These are phyloP conservation scores for Emydura subglobosa DNA, from an alignment of 2,113 vertebrate species.

Conservation along the genomic window DNA sequence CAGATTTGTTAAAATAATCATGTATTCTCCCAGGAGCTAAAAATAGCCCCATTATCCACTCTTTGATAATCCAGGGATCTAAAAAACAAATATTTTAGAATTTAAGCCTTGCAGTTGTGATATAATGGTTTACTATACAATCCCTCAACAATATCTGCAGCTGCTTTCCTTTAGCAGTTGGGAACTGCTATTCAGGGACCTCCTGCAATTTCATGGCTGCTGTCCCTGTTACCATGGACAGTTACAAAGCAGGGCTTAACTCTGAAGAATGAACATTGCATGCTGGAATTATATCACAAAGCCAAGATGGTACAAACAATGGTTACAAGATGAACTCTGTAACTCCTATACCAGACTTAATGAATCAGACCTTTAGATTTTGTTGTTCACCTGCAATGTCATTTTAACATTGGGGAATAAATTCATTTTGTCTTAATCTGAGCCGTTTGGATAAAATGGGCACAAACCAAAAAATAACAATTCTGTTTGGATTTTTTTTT, in stretches of 20 bases:
- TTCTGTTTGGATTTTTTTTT: not conserved
- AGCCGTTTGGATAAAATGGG: not conserved
- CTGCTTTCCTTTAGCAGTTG: not conserved
- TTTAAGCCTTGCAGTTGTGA: accelerated
- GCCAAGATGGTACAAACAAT: not conserved
- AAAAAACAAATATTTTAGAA: not conserved
- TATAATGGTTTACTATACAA: not conserved
- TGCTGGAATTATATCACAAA: not conserved
- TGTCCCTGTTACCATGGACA: accelerated
- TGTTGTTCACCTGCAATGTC: not conserved
- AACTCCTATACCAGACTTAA: not conserved
- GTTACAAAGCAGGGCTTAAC: not conserved
- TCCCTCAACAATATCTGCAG: not conserved
- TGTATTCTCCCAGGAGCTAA: not conserved
- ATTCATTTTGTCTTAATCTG: not conserved
- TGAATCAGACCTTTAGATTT: not conserved
- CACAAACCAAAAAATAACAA: not conserved
- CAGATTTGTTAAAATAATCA: not conserved
- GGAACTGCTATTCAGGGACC: not conserved
- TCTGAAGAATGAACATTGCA: not conserved
- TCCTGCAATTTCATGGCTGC: not conserved
- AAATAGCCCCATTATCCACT: not conserved
- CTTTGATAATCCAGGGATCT: not conserved
- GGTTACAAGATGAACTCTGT: not conserved
- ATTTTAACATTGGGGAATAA: not conserved